Evolutionary conservation across 2,797 vertebrate genomes (phyloP).

Genomic region (Paedocypris micromegethes): DNA sequence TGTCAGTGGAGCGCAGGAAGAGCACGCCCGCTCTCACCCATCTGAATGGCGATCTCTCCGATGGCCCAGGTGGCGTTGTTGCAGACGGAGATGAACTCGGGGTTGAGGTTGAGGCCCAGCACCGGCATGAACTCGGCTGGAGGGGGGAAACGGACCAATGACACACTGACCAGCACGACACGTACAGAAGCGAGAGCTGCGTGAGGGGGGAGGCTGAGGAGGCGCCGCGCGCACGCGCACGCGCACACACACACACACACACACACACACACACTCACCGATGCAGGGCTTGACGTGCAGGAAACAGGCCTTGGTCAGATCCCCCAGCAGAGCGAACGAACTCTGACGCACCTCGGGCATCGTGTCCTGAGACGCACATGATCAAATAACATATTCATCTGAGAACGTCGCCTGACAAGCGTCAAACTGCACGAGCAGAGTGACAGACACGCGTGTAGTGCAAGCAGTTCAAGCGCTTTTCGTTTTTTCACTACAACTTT

Average conservation of each 20-base stretch:
- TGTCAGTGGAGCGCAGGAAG: not conserved
- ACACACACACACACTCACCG: conserved; percentile 61
- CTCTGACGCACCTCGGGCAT: conserved; percentile 96
- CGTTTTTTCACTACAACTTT: no score
- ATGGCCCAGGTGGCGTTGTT: conserved; percentile 98
- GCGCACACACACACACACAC: conserved; percentile 5
- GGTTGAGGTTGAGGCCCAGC: conserved; percentile 90
- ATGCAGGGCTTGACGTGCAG: conserved; percentile 92
- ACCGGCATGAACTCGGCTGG: conserved; percentile 95
- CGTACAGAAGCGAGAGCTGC: conserved; percentile 2
- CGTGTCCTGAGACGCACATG: conserved; percentile 69
- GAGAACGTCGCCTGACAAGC: no score
- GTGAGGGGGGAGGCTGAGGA: not conserved
- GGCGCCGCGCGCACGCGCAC: no score
- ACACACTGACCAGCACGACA: conserved; percentile 34
- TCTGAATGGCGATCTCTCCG: conserved; percentile 95
- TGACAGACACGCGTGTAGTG: no score
- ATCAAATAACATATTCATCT: no score
- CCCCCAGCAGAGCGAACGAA: conserved; percentile 87
- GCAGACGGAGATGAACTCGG: conserved; percentile 94
- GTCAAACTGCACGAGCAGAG: no score
- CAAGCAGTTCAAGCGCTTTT: no score
- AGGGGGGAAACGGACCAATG: conserved; percentile 27
- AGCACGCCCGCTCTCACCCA: conserved; percentile 72
- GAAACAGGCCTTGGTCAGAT: conserved; percentile 93